Evolutionary conservation across 2,888 invertebrate genomes (phyloP), one percentile per base, ranked within the genome.

Genomic region (Peribatodes rhomboidaria): DNA sequence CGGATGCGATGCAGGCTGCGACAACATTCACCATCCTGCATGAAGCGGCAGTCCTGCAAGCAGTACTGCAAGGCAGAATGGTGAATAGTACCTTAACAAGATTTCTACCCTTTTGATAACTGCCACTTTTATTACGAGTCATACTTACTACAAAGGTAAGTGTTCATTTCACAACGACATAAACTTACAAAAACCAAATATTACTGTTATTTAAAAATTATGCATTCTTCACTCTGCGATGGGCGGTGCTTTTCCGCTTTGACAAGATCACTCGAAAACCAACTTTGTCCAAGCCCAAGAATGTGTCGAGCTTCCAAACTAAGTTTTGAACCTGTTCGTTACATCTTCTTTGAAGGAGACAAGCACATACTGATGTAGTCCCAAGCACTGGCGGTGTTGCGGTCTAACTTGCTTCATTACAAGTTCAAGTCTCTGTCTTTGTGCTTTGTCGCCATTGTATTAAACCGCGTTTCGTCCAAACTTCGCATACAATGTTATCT

Each of bases 281-380:
- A 61, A 61, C 49, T 61, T 55, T 47, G 49, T 50, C 22, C 55
- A 35, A 16, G 49, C 27, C 1, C 31, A 33, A 13, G 27, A 6
- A 27, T 53, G 6, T 35, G 22, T 33, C 41, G n/a, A 33, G 16
- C 33, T 49, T 33, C 44, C 7, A 7, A 13, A 56, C 35, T 56
- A 41, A 53, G 37, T 27, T 56, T 35, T 42, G n/a, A 35, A 14
- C 18, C 18, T 2, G 33, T 42, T 61, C 41, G 50, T 56, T 61
- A 61, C 42, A 16, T 55, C 22, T 41, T 41, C 49, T 61, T 56
- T 61, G 42, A 35, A 42, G 44, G 27, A 46, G 37, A 54, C 33
- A 27, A 52, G 41, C 37, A 39, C 47, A 18, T 56, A 20, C 18
- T 33, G n/a, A n/a, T n/a, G n/a, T n/a, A n/a, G n/a, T n/a, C n/a